A percentile compares a stretch with the other conserved stretches of the same genome.
phyloP scores from a whole-genome alignment of 2,888 invertebrate genomes.

The Caprella mutica region DNA sequence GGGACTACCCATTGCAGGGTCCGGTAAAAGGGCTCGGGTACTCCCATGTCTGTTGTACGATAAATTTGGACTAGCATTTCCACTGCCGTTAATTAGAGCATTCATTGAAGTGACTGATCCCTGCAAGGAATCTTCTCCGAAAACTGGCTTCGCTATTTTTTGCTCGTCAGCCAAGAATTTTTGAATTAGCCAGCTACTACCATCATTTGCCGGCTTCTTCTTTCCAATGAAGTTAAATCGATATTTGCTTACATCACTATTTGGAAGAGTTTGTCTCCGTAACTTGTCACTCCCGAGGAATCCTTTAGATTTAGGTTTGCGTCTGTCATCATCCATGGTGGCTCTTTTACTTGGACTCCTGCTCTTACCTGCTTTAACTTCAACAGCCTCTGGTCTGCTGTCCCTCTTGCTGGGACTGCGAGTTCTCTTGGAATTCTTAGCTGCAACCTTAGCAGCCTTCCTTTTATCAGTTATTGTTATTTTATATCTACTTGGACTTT shows the following conservation, averaged over 20 bases:
- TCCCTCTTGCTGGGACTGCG: conserved; percentile 30
- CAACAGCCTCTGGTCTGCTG: background rate
- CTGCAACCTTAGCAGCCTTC: conserved; percentile 25
- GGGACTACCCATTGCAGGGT: conserved; percentile 26
- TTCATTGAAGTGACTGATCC: conserved; percentile 31
- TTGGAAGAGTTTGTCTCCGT: conserved; percentile 21
- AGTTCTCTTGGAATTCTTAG: conserved; percentile 21
- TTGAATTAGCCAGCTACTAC: conserved; percentile 34
- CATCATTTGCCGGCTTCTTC: conserved; percentile 12
- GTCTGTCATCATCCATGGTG: conserved; percentile 26
- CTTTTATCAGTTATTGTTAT: conserved; percentile 28
- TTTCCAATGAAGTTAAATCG: no score
- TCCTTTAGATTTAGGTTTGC: conserved; percentile 19
- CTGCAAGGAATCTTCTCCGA: conserved; percentile 25
- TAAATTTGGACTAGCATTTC: conserved; percentile 27
- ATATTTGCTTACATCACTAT: conserved; percentile 23
- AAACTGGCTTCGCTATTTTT: conserved; percentile 28
- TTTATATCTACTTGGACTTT: conserved; percentile 33
- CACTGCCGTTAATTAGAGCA: conserved; percentile 21
- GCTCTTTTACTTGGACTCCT: conserved; percentile 25
- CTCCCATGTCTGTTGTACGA: conserved; percentile 25
- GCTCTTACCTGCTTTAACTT: background rate
- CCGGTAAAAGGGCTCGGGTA: conserved; percentile 23
- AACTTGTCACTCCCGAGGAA: conserved; percentile 18
- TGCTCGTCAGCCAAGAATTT: conserved; percentile 34